Evolutionary conservation across 2,113 vertebrate species (phyloP).

Genomic region (Tringa solitaria): DNA sequence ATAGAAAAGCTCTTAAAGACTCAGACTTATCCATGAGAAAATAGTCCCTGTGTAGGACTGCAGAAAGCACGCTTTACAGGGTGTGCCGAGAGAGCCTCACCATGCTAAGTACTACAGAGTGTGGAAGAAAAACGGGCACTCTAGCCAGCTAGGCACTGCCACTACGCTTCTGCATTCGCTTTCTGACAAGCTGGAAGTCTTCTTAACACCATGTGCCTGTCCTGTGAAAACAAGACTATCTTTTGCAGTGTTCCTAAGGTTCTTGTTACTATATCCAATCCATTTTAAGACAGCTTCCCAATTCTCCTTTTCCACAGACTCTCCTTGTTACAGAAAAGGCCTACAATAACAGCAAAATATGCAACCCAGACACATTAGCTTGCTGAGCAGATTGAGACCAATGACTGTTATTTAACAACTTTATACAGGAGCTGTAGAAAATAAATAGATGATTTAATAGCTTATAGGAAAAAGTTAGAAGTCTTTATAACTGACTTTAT

Average conservation of each 20-base stretch:
- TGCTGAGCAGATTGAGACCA: background rate
- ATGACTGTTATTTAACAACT: background rate
- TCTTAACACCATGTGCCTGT: background rate
- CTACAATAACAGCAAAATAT: background rate
- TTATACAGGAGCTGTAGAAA: background rate
- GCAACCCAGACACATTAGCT: background rate
- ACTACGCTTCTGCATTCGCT: background rate
- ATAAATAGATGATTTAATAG: background rate
- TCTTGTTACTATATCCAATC: background rate
- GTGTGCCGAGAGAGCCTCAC: background rate
- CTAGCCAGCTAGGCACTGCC: background rate
- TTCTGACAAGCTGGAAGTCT: background rate
- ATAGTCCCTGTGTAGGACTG: background rate
- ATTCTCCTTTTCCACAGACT: background rate
- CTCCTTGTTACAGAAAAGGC: background rate
- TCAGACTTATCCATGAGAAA: background rate
- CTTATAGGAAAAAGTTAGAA: background rate
- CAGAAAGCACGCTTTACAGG: background rate
- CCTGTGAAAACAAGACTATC: background rate
- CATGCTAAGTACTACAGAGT: background rate
- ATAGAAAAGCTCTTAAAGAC: background rate
- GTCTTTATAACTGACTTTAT: background rate
- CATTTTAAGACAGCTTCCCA: background rate
- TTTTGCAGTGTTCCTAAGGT: background rate
- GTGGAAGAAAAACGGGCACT: background rate